Base-by-base conservation (phyloP, 1,140 invertebrate genomes). In the Saccostrea glomerata region DNA sequence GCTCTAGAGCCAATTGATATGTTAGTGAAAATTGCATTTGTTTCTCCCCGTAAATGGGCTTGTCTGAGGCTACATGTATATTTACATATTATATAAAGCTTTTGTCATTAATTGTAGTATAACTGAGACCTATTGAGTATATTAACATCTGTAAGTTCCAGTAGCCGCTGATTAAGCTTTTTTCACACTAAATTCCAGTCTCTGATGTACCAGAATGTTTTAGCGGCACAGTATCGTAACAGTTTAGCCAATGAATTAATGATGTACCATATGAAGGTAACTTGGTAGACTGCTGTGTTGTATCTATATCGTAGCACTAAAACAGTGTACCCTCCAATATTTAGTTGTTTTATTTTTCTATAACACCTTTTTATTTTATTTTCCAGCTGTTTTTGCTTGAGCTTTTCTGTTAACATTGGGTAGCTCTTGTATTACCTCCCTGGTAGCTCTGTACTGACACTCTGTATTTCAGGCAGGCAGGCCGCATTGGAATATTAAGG, bases 191-290 rank as follows among this genome's bases (percentile, higher is more conserved):
- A 85, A 85, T 93, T 95, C 89, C 93, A 96, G 95, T 96, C 97
- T 89, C 96, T 98, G 40, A 96, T 98, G 92, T 98, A 97, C 94
- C 97, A 97, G 94, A 97, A 97, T 94, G 96, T 98, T 84, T 96
- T 96, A 90, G 97, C 97, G 93, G 97, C 97, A 17, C 97, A 98
- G 93, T 96, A 97, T 84, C 96, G 97, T 88, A 97, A 96, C 92
- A 97, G 97, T 90, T 95, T 98, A 84, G 97, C 97, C 40, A 97
- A 97, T 92, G 97, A 98, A 94, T 95, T 98, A 73, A 97, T 98
- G 95, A 97, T 97, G 96, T 97, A 97, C 94, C 97, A 98, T 92
- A 97, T 97, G 97, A 96, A 97, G 96, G 97, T 97, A 93, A 92
- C 12, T 40, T 4, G 70, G 70, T 77, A 77, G 70, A 77, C 30